Base-by-base conservation (phyloP, 2,888 invertebrate species). In the Epinotia ramella region DNA sequence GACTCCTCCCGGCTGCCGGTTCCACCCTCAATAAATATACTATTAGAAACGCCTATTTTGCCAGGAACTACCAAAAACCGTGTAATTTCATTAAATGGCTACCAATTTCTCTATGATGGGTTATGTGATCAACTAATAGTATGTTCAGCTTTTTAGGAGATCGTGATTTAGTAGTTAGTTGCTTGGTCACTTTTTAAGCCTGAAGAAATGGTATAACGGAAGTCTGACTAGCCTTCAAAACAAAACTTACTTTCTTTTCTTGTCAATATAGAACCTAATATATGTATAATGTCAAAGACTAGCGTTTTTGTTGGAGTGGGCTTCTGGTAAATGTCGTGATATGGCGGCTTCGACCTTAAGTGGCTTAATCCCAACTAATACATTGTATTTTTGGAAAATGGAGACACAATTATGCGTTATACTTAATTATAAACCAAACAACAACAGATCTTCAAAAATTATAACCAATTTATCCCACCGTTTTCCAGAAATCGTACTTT, bases 1-100 rank as follows among this genome's bases (percentile, higher is more conserved):
- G 79, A 81, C 83, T 83, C 83, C 84, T 81, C 81, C 83, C 79
- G 86, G 89, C 84, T 86, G 85, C 86, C 77, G 80, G 84, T 81
- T 83, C 89, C 86, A 86, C 90, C 91, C 84, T 65, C 59, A 46
- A 83, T 84, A 85, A 85, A 84, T 84, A 77, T 82, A 83, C 81
- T 83, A 89, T 91, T 88, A 88, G 86, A 83, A 89, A 90, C 91
- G 90, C 92, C 92, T 89, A 83, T 89, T 84, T 83, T 85, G 83
- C 82, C 83, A 81, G 83, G 82, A 80, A 77, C 77, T 79, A 84
- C 86, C 84, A 86, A 87, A 83, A 84, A 84, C 88, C 90, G 86
- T 91, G 89, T 92, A 90, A 92, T 92, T 90, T 91, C 86, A 84
- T 85, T 84, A 88, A 89, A 91, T 86, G 81, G 86, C 85, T 86